A percentile compares a stretch with the other conserved stretches of the same genome.
These are phyloP conservation scores for Zosterops hypoxanthus DNA, from an alignment of 2,113 vertebrate genomes.

Conservation along the genomic window DNA sequence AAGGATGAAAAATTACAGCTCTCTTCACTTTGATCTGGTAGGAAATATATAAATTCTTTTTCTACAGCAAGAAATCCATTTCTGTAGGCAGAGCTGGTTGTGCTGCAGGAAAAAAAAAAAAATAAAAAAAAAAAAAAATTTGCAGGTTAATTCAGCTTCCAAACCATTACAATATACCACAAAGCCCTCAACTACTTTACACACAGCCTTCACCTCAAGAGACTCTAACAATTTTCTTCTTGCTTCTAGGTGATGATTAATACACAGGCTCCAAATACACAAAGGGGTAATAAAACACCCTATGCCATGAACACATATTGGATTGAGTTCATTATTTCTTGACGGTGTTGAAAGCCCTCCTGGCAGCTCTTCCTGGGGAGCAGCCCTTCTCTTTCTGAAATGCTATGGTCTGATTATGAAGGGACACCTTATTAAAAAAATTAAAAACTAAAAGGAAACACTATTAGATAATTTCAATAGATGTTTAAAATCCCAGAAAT, in stretches of 20 bases:
- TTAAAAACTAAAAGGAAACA: neutral
- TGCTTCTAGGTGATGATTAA: slow-evolving; percentile 54
- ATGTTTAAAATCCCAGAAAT: neutral
- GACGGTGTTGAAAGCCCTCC: neutral
- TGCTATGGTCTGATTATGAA: neutral
- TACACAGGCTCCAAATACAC: slow-evolving; percentile 10
- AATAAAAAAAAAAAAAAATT: neutral
- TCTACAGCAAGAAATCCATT: neutral
- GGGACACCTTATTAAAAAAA: neutral
- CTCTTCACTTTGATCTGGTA: slow-evolving; percentile 10
- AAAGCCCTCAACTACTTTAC: slow-evolving; percentile 16
- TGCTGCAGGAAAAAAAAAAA: neutral
- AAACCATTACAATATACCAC: slow-evolving; percentile 6
- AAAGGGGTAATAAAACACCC: slow-evolving; percentile 21
- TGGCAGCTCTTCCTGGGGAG: neutral
- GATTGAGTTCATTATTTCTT: slow-evolving; percentile 32
- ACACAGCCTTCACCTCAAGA: slow-evolving; percentile 27
- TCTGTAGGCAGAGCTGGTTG: neutral
- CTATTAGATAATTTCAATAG: neutral
- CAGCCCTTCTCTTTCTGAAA: neutral
- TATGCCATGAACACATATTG: neutral
- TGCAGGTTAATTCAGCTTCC: slow-evolving; percentile 26
- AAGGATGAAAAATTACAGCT: slow-evolving; percentile 21
- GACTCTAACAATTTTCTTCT: slow-evolving; percentile 42
- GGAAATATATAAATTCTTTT: slow-evolving; percentile 23